Evolutionary conservation across 2,888 invertebrate genomes (phyloP), one percentile per base, ranked within the genome.

Genomic region (Drosophila kanekoi): DNA sequence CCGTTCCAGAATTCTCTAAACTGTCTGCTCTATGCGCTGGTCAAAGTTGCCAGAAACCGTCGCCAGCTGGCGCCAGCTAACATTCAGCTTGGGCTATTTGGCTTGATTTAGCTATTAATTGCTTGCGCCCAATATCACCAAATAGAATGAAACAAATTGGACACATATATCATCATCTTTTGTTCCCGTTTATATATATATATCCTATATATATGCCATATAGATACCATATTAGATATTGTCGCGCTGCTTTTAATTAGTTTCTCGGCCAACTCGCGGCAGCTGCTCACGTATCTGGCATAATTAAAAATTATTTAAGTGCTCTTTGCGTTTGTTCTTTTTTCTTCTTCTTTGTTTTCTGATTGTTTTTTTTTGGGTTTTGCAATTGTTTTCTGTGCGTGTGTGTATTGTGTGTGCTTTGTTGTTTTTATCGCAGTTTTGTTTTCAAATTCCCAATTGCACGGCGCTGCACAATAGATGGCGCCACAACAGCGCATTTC

Each of bases 241-340:
- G 43, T 49, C 16, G 41, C 49, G 43, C 14, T 54, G 53, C 38
- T 64, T 77, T 73, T 73, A 76, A 77, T 76, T 69, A 69, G 69
- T 69, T 77, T 69, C 52, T 14, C 68, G 47, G 28, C 57, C 44
- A 52, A 54, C 35, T 57, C 66, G 38, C 18, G 14, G 16, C 48
- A 53, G 6, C 32, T 38, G 44, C 35, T 9, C 14, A 23, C 60
- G 35, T 32, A 51, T 16, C 54, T 54, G 59, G 28, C 48, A 62
- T 72, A 60, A 77, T 75, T 77, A 59, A 52, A 65, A 49, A 48
- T 4, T 58, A 49, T 56, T 37, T 45, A 43, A 63, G 32, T 58
- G 52, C 32, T 20, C 41, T 38, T 37, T 56, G 43, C 47, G 45
- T 53, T 57, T 54, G 44, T 38, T 41, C 54, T 33, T 5, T 6